A percentile compares a stretch with the other conserved stretches of the same genome.
Evolutionary conservation across 2,888 invertebrate genomes (phyloP).

Genomic region (Chloroclysta siterata): DNA sequence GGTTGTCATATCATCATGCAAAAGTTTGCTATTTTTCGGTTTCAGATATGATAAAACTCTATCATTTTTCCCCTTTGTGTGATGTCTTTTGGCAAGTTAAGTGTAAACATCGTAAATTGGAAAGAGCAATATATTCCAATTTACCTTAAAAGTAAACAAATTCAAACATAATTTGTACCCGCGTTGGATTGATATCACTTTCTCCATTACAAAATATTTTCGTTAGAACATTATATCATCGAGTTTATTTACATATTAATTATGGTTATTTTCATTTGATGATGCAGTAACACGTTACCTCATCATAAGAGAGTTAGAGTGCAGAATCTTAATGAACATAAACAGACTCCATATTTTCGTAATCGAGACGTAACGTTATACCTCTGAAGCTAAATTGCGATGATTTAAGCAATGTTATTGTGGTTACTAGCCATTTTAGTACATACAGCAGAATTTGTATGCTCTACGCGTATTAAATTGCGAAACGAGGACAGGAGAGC

Average conservation of each 20-base stretch:
- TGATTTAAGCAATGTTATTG: neutral
- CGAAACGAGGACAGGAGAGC: neutral
- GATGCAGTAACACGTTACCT: constrained; percentile 6
- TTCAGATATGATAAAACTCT: neutral
- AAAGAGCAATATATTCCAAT: constrained; percentile 10
- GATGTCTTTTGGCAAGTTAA: constrained; percentile 16
- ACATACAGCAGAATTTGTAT: neutral
- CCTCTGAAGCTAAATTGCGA: neutral
- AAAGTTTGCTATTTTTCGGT: no score
- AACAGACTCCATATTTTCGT: neutral
- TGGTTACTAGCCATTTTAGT: neutral
- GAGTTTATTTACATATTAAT: constrained; percentile 15
- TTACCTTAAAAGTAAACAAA: constrained; percentile 12
- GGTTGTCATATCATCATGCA: no score
- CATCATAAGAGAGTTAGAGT: constrained; percentile 2
- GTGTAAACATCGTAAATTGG: constrained; percentile 10
- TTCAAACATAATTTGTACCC: constrained; percentile 9
- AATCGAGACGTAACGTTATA: constrained; percentile 1
- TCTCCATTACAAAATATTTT: constrained; percentile 28
- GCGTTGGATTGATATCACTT: constrained; percentile 17
- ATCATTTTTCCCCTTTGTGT: neutral
- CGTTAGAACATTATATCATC: constrained; percentile 14
- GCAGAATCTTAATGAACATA: constrained; percentile 17
- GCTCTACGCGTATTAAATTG: neutral
- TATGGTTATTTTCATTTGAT: constrained; percentile 21